These are phyloP conservation scores for Nilaparvata lugens DNA, from an alignment of 1,140 invertebrate genomes.

Conservation along the genomic window DNA sequence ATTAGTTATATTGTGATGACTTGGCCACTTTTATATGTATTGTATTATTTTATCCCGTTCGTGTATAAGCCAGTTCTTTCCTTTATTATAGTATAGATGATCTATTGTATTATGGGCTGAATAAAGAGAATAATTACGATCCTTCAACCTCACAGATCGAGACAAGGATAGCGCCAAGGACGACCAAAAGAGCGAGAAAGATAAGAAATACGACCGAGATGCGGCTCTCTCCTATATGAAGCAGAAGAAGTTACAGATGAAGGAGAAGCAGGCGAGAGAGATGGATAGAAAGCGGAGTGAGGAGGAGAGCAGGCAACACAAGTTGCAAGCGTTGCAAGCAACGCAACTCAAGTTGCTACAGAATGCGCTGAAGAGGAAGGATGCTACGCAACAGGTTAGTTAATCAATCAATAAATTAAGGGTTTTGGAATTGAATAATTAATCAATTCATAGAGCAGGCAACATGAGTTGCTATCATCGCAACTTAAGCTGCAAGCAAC, in stretches of 20 bases:
- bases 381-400: background rate
- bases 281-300: background rate
- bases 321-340: background rate
- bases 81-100: too few species aligned
- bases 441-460: too few species aligned
- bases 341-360: background rate
- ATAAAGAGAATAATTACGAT: too few species aligned
- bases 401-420: too few species aligned
- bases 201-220: background rate
- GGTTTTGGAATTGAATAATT: too few species aligned
- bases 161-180: too few species aligned
- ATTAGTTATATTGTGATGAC: too few species aligned
- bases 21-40: too few species aligned
- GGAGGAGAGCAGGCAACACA: background rate
- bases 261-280: background rate
- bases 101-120: too few species aligned
- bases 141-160: too few species aligned
- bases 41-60: too few species aligned
- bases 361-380: background rate
- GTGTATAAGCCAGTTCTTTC: too few species aligned
- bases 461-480: background rate
- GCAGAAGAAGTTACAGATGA: background rate
- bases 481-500: background rate
- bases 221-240: background rate
- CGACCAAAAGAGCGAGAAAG: background rate